Evolutionary conservation across 2,797 vertebrate genomes (phyloP).

Genomic region (Anabas testudineus): DNA sequence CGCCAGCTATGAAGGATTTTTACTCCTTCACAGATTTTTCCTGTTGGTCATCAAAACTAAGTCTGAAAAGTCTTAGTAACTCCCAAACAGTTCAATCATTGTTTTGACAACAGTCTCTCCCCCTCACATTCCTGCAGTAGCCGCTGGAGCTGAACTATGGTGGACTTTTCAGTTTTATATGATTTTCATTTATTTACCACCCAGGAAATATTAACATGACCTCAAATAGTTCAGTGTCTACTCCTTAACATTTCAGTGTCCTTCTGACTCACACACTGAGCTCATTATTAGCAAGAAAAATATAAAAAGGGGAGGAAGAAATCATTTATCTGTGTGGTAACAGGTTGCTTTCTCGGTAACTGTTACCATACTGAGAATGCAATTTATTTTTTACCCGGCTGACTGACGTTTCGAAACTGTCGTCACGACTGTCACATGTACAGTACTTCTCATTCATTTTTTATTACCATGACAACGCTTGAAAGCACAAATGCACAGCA

Average conservation of each 20-base stretch:
- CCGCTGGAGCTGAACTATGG: conserved; percentile 30
- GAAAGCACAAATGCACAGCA: conserved; percentile 25
- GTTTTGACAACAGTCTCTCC: conserved; percentile 79
- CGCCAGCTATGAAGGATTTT: conserved; percentile 8
- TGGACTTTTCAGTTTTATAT: conserved; percentile 21
- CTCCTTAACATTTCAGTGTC: conserved; percentile 13
- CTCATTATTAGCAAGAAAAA: background rate
- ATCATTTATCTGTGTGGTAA: conserved; percentile 8
- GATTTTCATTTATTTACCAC: conserved; percentile 42
- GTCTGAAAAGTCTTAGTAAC: conserved; percentile 56
- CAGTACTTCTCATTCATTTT: conserved; percentile 46
- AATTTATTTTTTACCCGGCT: conserved; percentile 26
- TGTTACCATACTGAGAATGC: conserved; percentile 21
- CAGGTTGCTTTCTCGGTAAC: background rate
- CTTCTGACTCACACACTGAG: conserved; percentile 20
- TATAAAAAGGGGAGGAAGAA: background rate
- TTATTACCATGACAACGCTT: conserved; percentile 43
- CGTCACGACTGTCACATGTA: conserved; percentile 38
- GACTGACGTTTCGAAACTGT: conserved; percentile 20
- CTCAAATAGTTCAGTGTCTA: background rate
- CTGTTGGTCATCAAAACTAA: conserved; percentile 48
- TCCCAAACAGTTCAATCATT: conserved; percentile 76
- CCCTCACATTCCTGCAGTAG: conserved; percentile 65
- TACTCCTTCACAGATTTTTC: conserved; percentile 33
- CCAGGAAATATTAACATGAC: background rate